These are phyloP conservation scores for Myripristis murdjan DNA, from an alignment of 2,797 vertebrate species.

Conservation along the genomic window DNA sequence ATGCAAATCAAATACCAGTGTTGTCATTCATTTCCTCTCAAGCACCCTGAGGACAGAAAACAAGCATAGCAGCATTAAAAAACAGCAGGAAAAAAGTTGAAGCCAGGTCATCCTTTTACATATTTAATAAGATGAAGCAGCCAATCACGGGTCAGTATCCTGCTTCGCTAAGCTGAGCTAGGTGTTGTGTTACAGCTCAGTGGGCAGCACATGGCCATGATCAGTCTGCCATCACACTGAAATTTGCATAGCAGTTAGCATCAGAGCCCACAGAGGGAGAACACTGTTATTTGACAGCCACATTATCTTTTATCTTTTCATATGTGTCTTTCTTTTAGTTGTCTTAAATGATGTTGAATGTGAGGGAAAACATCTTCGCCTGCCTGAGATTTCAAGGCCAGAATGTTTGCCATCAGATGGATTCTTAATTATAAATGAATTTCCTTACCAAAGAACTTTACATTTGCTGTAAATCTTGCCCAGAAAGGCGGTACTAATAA, in stretches of 20 bases:
- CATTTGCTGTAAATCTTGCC: conserved; percentile 1
- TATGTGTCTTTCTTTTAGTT: not conserved
- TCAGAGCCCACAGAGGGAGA: not conserved
- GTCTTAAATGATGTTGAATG: not conserved
- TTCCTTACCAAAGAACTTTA: not conserved
- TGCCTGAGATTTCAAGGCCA: too few relatives aligned
- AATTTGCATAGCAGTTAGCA: conserved; percentile 39
- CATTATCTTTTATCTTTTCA: conserved; percentile 4
- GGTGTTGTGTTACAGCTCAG: conserved; percentile 39
- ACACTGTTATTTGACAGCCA: conserved; percentile 1
- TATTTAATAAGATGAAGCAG: conserved; percentile 52
- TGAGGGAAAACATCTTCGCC: not conserved
- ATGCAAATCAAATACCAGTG: conserved; percentile 71
- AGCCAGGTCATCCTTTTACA: conserved; percentile 54
- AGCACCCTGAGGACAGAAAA: conserved; percentile 47
- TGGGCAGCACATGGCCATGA: conserved; percentile 35
- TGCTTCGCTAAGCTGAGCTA: conserved; percentile 13
- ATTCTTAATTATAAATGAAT: not conserved
- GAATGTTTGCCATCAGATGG: not conserved
- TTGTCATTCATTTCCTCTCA: conserved; percentile 62
- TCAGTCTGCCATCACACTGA: not conserved
- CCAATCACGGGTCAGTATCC: conserved; percentile 55
- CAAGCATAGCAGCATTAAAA: conserved; percentile 30
- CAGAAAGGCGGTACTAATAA: not conserved
- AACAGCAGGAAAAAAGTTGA: conserved; percentile 52